Conservation (phyloP, 2,113 vertebrate species). For the Odocoileus virginianus region DNA sequence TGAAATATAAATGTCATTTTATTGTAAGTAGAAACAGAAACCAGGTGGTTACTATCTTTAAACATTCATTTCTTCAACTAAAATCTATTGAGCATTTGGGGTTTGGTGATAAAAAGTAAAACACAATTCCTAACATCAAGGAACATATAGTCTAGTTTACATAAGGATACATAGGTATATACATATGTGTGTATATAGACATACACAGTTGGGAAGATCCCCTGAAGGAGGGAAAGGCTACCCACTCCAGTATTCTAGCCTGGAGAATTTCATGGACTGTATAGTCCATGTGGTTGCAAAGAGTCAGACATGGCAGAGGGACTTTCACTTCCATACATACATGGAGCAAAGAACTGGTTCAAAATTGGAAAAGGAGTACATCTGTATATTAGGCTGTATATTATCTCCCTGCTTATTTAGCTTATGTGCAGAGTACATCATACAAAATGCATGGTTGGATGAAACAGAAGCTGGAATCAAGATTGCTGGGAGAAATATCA, state of each 20-base stretch:
- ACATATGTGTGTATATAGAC: not conserved
- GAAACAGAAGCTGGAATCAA: not conserved
- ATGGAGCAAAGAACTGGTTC: not conserved
- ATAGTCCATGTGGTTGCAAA: not conserved
- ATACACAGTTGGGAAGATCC: not conserved
- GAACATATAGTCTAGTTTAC: not conserved
- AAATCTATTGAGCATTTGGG: not conserved
- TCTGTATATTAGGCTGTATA: not conserved
- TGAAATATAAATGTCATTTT: not conserved
- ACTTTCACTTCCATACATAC: not conserved
- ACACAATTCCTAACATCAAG: not conserved
- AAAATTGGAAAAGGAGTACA: not conserved
- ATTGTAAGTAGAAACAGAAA: not conserved
- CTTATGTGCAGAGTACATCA: not conserved
- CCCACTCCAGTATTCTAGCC: not conserved
- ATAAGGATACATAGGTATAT: not conserved
- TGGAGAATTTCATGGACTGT: not conserved
- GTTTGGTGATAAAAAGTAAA: not conserved
- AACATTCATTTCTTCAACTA: conserved; percentile 24
- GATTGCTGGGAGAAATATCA: not conserved
- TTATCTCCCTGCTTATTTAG: not conserved
- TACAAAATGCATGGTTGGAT: not conserved
- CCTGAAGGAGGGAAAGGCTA: not conserved
- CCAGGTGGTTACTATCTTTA: not conserved
- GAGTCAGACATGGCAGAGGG: not conserved